phyloP scores from a whole-genome alignment of 2,888 invertebrate genomes.

The Drosophila anomalata region DNA sequence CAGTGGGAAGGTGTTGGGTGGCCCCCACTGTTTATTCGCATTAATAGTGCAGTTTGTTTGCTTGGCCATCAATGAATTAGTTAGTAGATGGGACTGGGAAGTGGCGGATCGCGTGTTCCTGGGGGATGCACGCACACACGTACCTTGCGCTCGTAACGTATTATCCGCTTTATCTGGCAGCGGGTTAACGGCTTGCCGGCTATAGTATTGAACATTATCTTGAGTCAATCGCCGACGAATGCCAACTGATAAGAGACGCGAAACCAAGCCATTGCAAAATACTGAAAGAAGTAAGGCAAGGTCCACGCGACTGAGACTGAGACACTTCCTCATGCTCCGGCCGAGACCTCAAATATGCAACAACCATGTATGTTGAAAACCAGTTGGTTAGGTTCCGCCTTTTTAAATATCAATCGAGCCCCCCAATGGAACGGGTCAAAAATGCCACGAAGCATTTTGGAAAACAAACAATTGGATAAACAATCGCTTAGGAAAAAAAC shows the following conservation, averaged over 20 bases:
- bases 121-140: slow-evolving; percentile 3
- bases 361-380: slow-evolving; percentile 13
- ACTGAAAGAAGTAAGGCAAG: slow-evolving; percentile 38
- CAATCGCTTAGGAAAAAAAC: slow-evolving; percentile 8
- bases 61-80: slow-evolving; percentile 38
- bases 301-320: slow-evolving; percentile 13
- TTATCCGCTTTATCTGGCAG: slow-evolving; percentile 53
- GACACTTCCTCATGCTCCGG: slow-evolving; percentile 26
- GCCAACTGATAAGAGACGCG: slow-evolving; percentile 54
- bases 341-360: slow-evolving; percentile 13
- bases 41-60: slow-evolving; percentile 45
- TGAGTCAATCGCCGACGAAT: slow-evolving; percentile 18
- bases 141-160: slow-evolving; percentile 55
- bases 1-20: neutral
- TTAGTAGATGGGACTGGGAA: neutral
- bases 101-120: slow-evolving; percentile 10
- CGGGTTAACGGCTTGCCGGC: slow-evolving; percentile 43
- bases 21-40: slow-evolving; percentile 20
- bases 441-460: slow-evolving; percentile 40
- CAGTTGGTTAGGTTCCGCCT: slow-evolving; percentile 31
- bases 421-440: slow-evolving; percentile 20
- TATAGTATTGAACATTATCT: slow-evolving; percentile 57
- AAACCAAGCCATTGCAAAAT: slow-evolving; percentile 40
- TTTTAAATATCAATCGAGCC: slow-evolving; percentile 14
- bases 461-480: neutral